Base-by-base conservation (phyloP, 1,140 invertebrate genomes). In the Megathymus violae region DNA sequence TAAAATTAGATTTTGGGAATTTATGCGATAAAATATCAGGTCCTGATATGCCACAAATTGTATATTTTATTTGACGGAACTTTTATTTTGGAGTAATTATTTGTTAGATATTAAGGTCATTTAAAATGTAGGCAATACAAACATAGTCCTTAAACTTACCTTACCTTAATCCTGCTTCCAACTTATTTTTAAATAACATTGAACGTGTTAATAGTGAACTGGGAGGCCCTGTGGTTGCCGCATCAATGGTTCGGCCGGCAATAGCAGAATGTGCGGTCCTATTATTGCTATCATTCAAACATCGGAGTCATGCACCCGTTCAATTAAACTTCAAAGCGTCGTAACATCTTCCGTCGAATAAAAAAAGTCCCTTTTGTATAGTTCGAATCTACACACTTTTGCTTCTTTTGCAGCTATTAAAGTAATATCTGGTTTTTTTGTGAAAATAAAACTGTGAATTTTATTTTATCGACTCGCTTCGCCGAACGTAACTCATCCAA, bases 391-490 rank as follows among this genome's bases (percentile, higher is more conserved):
- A 65, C 44, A 54, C 44, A 47, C 58, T 76, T 78, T 82, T 81
- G 67, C 68, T 87, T 66, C 61, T 77, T 82, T 83, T 89, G 72
- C 78, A 76, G 78, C 79, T 85, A 88, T 89, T 84, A 82, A 87
- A 82, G 78, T 79, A 81, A 79, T 83, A 83, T 77, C 68, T 60
- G 64, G 54, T 48, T 67, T 76, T 80, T 78, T 81, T 74, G 50
- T 64, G 22, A 76, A 79, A 78, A 83, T 78, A 84, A 86, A 79
- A 80, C 52, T 68, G 75, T 82, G 74, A 77, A 80, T 83, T 88
- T 82, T 76, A 81, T 85, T 86, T 82, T 87, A 84, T 80, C 77
- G 74, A 65, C 61, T 77, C 65, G 72, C 63, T 82, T 80, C 80
- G 71, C 70, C 67, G 68, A 69, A 80, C 78, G 79, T 85, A 82